phyloP scores from a whole-genome alignment of 1,140 invertebrate genomes.

The Mylabris phalerata region DNA sequence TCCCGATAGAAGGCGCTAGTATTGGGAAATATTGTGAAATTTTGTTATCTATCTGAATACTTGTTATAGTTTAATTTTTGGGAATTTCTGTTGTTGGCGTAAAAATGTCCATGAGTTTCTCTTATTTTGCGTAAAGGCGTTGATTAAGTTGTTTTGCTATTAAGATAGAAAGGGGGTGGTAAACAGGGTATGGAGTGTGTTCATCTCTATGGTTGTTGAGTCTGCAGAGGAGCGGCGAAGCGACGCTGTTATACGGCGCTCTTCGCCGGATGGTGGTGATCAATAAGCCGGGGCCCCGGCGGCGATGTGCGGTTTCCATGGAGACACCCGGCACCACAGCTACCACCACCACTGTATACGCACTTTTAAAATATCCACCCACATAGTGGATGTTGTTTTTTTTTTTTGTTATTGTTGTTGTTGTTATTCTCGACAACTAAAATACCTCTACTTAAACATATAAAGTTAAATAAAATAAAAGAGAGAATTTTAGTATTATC shows the following conservation, averaged over 20 bases:
- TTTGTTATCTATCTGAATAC: constrained; percentile 33
- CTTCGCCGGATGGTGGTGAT: constrained; percentile 25
- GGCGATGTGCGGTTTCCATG: constrained; percentile 37
- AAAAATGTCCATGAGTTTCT: too few relatives aligned
- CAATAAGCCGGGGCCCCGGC: constrained; percentile 32
- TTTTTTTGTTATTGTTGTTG: not conserved
- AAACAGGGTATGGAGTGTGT: not conserved
- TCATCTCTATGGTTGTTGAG: constrained; percentile 2
- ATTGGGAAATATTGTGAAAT: constrained; percentile 24
- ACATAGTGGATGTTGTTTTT: not conserved
- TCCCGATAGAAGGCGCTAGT: constrained; percentile 6
- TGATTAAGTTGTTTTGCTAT: too few relatives aligned
- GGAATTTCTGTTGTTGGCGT: too few relatives aligned
- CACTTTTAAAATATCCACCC: not conserved
- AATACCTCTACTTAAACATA: too few relatives aligned
- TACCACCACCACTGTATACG: constrained; percentile 8
- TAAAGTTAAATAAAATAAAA: too few relatives aligned
- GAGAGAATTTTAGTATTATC: too few relatives aligned
- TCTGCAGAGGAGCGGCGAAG: constrained; percentile 1
- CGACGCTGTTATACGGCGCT: too few relatives aligned
- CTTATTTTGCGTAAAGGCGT: too few relatives aligned
- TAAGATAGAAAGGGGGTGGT: too few relatives aligned
- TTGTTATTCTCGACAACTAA: not conserved
- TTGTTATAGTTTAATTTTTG: not conserved
- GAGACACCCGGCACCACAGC: constrained; percentile 23